Evolutionary conservation across 2,797 vertebrate species (phyloP), one percentile per base, ranked within the genome.

Genomic region (Aldrovandia affinis): DNA sequence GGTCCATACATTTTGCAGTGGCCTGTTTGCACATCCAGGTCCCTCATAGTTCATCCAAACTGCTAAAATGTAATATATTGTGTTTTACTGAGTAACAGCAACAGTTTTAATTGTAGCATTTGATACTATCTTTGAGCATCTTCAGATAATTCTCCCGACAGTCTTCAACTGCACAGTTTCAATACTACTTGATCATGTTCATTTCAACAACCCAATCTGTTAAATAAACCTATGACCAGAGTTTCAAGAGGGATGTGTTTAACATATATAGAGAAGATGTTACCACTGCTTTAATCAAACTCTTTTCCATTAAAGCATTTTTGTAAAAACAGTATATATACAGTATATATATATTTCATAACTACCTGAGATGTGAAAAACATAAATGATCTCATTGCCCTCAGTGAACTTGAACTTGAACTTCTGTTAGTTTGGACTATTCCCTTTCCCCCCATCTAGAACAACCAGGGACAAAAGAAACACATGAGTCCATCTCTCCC

Each of bases 291-390:
- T 77, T 77, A 77, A 77, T 47, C 39, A 22, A 6, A 20, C 52
- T 20, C 39, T n/a, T n/a, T 50, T 12, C 6, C n/a, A n/a, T n/a
- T n/a, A n/a, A n/a, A n/a, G n/a, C n/a, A n/a, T n/a, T n/a, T n/a
- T n/a, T n/a, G n/a, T n/a, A n/a, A n/a, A n/a, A n/a, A n/a, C n/a
- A n/a, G n/a, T n/a, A n/a, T n/a, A n/a, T n/a, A n/a, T n/a, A n/a
- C n/a, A n/a, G n/a, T n/a, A n/a, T n/a, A n/a, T n/a, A n/a, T n/a
- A n/a, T n/a, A n/a, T n/a, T n/a, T 30, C 0, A 33, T 54, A 0
- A 0, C 88, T 92, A 96, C 96, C 96, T 96, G 93, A 15, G 95
- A 96, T 44, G 95, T 92, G 0, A 93, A 20, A 0, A 95, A 63
- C n/a, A n/a, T n/a, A 9, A 95, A 90, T 57, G 0, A 90, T 88